Base-by-base conservation (phyloP, 1,140 invertebrate genomes). In the Drosophila fuyamai region DNA sequence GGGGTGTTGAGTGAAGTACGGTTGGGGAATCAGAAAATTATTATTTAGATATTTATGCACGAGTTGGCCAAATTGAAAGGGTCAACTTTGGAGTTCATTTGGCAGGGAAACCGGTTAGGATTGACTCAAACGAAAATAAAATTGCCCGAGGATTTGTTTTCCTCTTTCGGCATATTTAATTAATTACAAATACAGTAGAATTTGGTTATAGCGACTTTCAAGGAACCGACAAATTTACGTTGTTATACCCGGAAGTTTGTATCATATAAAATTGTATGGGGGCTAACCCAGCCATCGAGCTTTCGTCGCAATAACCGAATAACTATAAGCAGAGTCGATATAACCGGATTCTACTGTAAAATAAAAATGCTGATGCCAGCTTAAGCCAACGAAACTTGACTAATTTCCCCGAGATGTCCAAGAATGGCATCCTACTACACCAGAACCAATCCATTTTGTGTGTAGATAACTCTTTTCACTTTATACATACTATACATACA, bases 41-140 rank as follows among this genome's bases (percentile, higher is more conserved):
- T 79, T 59, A 79, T 71, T 78, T 60, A 41, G 78, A 81, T 81
- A 72, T 47, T 61, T 58, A 75, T 47, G 63, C 46, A 71, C 57
- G 63, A 51, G 72, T 51, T 29, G n/a, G 59, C 27, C 56, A 10
- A n/a, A 14, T 18, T 18, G 5, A 27, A 79, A 72, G 56, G 67
- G 67, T 58, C 59, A 77, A 13, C 2, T 36, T 13, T 40, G 13
- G 47, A 32, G 29, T 27, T 59, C 8, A 47, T 14, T 6, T 16
- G 16, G 6, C 14, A 4, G 4, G 18, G 18, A 8, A 47, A 47
- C 44, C 44, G 18, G 18, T 38, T 32, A 5, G 29, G n/a, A 14
- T 55, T 36, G 23, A 23, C 27, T 36, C 5, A 2, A 43, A 27
- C 3, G n/a, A 56, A 43, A 12, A 23, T 1, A 4, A 40, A 44